Evolutionary conservation across 2,113 vertebrate species (phyloP), one percentile per base, ranked within the genome.

Genomic region (Hucho hucho): DNA sequence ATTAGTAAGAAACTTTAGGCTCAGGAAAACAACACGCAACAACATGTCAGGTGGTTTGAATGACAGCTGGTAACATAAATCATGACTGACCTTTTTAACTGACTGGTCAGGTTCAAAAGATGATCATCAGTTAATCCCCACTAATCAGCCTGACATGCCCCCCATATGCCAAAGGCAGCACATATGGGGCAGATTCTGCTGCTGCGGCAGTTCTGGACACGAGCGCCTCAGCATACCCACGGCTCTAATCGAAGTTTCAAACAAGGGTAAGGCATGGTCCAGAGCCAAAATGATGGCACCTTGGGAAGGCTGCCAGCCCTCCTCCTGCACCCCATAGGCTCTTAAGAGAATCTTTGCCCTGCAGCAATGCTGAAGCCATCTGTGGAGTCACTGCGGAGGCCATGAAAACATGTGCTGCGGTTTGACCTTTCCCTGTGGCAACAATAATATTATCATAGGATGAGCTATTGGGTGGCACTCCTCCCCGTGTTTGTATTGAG

Each of bases 391-490:
- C 37, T 11, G 37, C 37, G 2, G 37, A 81, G 80, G 81, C 87
- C 79, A 72, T 80, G 87, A 89, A 89, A 90, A 90, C 87, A 61
- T 84, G 83, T 83, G 83, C 88, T 89, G 89, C 32, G 86, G 88
- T 84, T 83, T 93, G 92, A 93, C 90, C 92, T 93, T 93, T 93
- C 84, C 70, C 82, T 83, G 85, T 82, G 87, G 86, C 86, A 90
- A 92, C 89, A 92, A 91, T 92, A 92, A 92, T 92, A 92, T 93
- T 92, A 92, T 92, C 86, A 89, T 91, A 92, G 87, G 86, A 84
- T 69, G 74, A 81, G 77, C 16, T 84, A 82, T 93, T 84, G 4
- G 81, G 75, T 92, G 90, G 75, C 90, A 78, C 64, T 70, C 64
- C 72, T 5, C 37, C 82, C 80, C 64, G 67, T 4, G 84, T 84